A percentile compares a stretch with the other conserved stretches of the same genome.
Evolutionary conservation across 2,113 vertebrate genomes (phyloP).

Genomic region (Burhinus oedicnemus): DNA sequence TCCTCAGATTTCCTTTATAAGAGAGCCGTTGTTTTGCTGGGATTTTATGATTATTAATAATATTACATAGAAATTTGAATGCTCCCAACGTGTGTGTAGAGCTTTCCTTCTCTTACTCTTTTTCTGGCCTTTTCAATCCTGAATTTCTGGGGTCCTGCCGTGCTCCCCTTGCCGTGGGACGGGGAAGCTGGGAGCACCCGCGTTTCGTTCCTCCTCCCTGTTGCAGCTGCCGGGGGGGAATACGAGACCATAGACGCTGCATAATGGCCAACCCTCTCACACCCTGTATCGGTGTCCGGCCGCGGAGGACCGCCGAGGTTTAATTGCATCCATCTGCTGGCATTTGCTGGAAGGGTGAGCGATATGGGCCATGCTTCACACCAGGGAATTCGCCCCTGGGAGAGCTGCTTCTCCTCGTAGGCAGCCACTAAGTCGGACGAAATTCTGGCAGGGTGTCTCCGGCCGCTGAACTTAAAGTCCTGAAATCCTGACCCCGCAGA

Average conservation of each 20-base stretch:
- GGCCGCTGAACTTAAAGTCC: background rate
- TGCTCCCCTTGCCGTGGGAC: background rate
- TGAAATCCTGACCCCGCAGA: background rate
- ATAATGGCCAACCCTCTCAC: background rate
- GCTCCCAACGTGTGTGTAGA: background rate
- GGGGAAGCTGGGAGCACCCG: background rate
- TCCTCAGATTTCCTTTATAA: slow-evolving; percentile 59
- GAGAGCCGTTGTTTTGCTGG: slow-evolving; percentile 10
- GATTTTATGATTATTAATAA: slow-evolving; percentile 57
- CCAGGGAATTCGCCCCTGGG: background rate
- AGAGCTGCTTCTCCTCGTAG: background rate
- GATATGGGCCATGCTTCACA: background rate
- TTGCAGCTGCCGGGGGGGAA: background rate
- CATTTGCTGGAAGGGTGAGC: background rate
- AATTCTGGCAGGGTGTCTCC: background rate
- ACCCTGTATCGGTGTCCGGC: background rate
- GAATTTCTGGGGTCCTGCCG: background rate
- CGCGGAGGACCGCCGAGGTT: background rate
- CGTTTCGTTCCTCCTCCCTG: background rate
- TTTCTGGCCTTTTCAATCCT: background rate
- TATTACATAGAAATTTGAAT: background rate
- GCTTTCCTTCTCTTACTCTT: background rate
- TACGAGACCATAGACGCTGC: background rate
- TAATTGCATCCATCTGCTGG: slow-evolving; percentile 16
- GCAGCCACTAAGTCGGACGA: background rate